Evolutionary conservation across 2,888 invertebrate genomes (phyloP), one percentile per base, ranked within the genome.

Genomic region (Bellardia pandia): DNA sequence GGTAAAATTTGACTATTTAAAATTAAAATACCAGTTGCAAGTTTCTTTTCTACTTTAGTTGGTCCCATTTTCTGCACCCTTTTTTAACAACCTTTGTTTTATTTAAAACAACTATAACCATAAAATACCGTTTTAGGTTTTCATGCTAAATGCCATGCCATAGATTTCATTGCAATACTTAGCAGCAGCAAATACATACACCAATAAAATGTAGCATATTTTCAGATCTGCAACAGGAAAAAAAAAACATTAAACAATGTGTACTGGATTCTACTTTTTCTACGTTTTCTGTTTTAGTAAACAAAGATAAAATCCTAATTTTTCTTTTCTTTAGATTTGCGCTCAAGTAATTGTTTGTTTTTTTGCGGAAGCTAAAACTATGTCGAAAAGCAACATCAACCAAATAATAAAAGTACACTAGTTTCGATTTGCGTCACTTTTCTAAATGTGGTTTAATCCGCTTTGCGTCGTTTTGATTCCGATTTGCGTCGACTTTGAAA

Each of bases 271-370:
- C 9, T 7, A 45, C 45, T 45, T 11, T 11, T 7, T 11, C 45
- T 45, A 37, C 37, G 7, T 9, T 51, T 68, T 13, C 8, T 51
- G 2, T 16, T 58, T 71, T 56, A 14, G 56, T 64, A 42, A 80
- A 74, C 71, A 80, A 71, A 42, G 62, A 71, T 62, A 53, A 80
- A 72, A 66, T 72, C 48, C 74, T 66, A 74, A 64, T 68, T 74
- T 40, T 40, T 9, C 16, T n/a, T 42, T 74, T 74, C 58, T 81
- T 74, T 68, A 66, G 72, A 74, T 58, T 66, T 81, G 58, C 56
- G 37, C 37, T n/a, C 69, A 64, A 78, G 78, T 78, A 78, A 80
- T 80, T 80, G 79, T 37, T 37, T 33, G 33, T 33, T 33, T 66
- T 66, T 72, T 48, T 58, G 0, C 13, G 30, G 2, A 3, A 56